These are phyloP conservation scores for Bruchidius siliquastri DNA, from an alignment of 2,888 invertebrate species.

Conservation along the genomic window DNA sequence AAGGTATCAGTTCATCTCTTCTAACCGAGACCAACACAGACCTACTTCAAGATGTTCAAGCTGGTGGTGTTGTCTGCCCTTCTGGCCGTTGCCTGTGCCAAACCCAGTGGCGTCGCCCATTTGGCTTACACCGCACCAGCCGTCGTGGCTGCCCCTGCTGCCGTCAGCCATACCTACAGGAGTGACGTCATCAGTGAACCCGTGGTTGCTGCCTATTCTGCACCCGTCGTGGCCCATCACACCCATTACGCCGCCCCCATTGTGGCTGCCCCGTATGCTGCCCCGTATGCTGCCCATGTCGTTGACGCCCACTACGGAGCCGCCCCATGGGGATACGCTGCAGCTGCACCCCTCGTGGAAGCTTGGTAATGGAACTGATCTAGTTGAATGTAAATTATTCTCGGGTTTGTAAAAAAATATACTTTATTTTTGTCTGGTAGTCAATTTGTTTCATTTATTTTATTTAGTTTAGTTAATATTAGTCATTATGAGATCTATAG, in stretches of 20 bases:
- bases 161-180: conserved; percentile 23
- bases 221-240: neutral
- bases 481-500: no score
- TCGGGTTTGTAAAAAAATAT: neutral
- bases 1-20: conserved; percentile 13
- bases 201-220: conserved; percentile 17
- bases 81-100: conserved; percentile 53
- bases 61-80: conserved; percentile 53
- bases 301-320: conserved; percentile 12
- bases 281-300: conserved; percentile 36
- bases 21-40: conserved; percentile 19
- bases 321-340: neutral
- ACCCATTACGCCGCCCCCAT: neutral
- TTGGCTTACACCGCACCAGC: conserved; percentile 7
- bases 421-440: neutral
- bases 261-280: neutral
- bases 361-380: neutral
- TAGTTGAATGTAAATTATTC: neutral
- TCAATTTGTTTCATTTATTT: neutral
- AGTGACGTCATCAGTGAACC: conserved; percentile 27
- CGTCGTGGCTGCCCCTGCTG: conserved; percentile 10
- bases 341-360: neutral
- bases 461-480: no score
- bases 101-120: conserved; percentile 23
- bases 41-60: conserved; percentile 31